Evolutionary conservation across 2,888 invertebrate genomes (phyloP).

Genomic region (Clistopyga incitator): DNA sequence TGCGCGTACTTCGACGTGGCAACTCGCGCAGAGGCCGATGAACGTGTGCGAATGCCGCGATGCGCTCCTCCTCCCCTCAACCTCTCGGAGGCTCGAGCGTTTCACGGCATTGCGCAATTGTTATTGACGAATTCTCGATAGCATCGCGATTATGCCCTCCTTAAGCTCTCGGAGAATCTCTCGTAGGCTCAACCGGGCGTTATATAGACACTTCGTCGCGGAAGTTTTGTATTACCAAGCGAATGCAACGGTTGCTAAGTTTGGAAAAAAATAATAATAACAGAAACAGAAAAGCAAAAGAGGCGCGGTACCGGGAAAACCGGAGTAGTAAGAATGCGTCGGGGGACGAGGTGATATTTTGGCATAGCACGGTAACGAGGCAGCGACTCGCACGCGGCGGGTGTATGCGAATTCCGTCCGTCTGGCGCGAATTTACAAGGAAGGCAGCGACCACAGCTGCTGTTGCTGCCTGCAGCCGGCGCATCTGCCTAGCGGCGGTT

Average conservation of each 20-base stretch:
- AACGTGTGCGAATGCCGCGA: conserved; percentile 27
- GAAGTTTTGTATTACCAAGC: not conserved
- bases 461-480: conserved; percentile 69
- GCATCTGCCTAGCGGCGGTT: conserved; percentile 76
- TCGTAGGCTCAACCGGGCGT: not conserved
- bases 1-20: conserved; percentile 47
- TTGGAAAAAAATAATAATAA: not conserved
- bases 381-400: not conserved
- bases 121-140: conserved; percentile 51
- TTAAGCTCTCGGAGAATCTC: conserved; percentile 3
- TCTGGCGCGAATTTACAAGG: conserved; percentile 16
- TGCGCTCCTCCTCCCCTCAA: not conserved
- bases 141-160: conserved; percentile 2
- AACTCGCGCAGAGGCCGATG: conserved; percentile 41
- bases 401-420: conserved; percentile 11
- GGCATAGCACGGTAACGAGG: not conserved
- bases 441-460: conserved; percentile 65
- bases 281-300: not conserved
- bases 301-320: not conserved
- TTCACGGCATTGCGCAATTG: conserved; percentile 62
- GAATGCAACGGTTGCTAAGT: not conserved
- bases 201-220: not conserved
- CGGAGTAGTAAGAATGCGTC: not conserved
- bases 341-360: not conserved
- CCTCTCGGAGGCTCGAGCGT: conserved; percentile 34